phyloP scores from a whole-genome alignment of 2,888 invertebrate genomes.

The Volucella inanis region DNA sequence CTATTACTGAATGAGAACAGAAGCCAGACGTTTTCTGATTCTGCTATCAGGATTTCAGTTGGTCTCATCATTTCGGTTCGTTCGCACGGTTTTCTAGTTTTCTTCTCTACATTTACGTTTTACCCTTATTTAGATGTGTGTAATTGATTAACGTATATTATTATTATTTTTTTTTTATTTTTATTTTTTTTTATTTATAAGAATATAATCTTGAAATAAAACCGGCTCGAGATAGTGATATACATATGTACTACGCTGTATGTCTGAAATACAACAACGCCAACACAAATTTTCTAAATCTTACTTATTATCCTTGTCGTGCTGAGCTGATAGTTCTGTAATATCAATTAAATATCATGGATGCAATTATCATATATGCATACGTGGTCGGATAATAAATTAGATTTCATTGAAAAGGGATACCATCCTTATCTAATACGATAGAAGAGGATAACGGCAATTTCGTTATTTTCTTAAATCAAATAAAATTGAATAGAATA shows the following conservation, averaged over 20 bases:
- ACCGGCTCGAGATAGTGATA: conserved; percentile 47
- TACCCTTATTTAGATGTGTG: conserved; percentile 33
- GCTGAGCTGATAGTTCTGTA: conserved; percentile 43
- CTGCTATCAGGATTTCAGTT: conserved; percentile 72
- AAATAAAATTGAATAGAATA: conserved; percentile 38
- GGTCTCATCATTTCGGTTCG: conserved; percentile 73
- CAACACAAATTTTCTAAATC: conserved; percentile 23
- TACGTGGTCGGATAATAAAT: conserved; percentile 72
- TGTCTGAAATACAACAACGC: conserved; percentile 5
- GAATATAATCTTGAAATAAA: conserved; percentile 41
- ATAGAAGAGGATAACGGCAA: background rate
- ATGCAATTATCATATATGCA: conserved; percentile 61
- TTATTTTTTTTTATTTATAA: conserved; percentile 25
- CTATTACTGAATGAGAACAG: conserved; percentile 52
- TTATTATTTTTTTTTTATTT: conserved; percentile 14
- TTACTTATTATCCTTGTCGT: conserved; percentile 52
- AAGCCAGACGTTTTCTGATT: conserved; percentile 42
- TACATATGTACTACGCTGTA: conserved; percentile 3
- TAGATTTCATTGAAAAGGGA: conserved; percentile 19
- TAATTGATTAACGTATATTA: conserved; percentile 32
- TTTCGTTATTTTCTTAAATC: background rate
- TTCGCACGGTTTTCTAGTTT: conserved; percentile 69
- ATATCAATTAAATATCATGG: conserved; percentile 59
- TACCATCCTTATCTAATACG: background rate
- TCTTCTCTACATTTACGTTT: conserved; percentile 25